Evolutionary conservation across 2,797 vertebrate genomes (phyloP).

Genomic region (Myripristis jacobus): DNA sequence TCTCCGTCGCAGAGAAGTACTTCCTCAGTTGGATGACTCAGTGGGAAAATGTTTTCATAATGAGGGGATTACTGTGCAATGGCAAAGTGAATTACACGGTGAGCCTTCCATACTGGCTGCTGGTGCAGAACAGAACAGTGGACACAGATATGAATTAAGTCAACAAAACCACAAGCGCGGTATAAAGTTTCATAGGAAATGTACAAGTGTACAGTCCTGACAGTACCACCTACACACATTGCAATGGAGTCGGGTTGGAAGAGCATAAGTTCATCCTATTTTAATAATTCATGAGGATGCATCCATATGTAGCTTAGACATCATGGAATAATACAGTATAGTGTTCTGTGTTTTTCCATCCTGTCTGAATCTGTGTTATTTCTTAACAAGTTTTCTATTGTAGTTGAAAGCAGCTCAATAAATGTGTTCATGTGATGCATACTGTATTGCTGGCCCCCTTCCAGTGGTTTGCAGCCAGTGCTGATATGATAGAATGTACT

Average conservation of each 20-base stretch:
- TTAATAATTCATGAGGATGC: background rate
- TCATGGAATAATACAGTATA: background rate
- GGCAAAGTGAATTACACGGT: slow-evolving; percentile 70
- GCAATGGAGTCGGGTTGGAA: background rate
- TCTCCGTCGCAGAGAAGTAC: slow-evolving; percentile 38
- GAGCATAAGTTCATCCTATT: background rate
- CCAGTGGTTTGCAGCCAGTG: slow-evolving; percentile 51
- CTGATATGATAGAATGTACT: slow-evolving; percentile 65
- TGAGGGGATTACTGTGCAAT: slow-evolving; percentile 69
- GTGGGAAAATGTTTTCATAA: slow-evolving; percentile 70
- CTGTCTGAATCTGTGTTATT: slow-evolving; percentile 25
- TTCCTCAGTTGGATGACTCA: slow-evolving; percentile 60
- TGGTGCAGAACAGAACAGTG: slow-evolving; percentile 51
- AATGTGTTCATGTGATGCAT: slow-evolving; percentile 58
- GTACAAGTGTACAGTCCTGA: slow-evolving; percentile 7
- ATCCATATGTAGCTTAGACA: background rate
- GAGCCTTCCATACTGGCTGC: slow-evolving; percentile 46
- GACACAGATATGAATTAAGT: slow-evolving; percentile 46
- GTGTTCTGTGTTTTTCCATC: background rate
- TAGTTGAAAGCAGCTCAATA: slow-evolving; percentile 53
- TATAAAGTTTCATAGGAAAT: slow-evolving; percentile 7
- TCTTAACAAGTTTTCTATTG: slow-evolving; percentile 42
- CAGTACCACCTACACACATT: slow-evolving; percentile 1
- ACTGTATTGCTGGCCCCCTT: slow-evolving; percentile 34
- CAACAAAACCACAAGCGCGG: slow-evolving; percentile 27